Evolutionary conservation across 2,797 vertebrate species (phyloP).

Genomic region (Poecilia gillii): DNA sequence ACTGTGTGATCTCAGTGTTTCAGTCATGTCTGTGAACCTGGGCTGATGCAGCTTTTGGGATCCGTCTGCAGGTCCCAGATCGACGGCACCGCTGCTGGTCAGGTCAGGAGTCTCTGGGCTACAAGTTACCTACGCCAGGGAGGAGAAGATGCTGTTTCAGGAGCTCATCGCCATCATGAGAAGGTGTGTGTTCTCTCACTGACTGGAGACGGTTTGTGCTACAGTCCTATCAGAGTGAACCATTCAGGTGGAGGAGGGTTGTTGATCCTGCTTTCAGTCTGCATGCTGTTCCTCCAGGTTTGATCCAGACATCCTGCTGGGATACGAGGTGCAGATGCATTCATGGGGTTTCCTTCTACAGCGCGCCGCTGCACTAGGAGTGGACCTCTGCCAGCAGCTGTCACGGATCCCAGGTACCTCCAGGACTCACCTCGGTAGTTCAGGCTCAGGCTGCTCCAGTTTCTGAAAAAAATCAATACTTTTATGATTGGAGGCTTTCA

Average conservation of each 20-base stretch:
- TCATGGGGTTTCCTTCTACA: conserved; percentile 98
- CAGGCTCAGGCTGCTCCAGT: background rate
- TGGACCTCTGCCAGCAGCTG: conserved; percentile 92
- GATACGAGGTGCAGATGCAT: conserved; percentile 97
- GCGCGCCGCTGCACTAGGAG: conserved; percentile 86
- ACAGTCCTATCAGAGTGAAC: background rate
- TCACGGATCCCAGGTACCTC: conserved; percentile 92
- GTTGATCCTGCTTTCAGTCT: background rate
- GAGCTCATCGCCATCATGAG: conserved; percentile 88
- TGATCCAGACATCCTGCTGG: conserved; percentile 96
- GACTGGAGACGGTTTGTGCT: background rate
- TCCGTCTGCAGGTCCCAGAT: conserved; percentile 80
- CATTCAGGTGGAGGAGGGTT: background rate
- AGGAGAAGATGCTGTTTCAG: conserved; percentile 94
- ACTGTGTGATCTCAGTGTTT: too few species aligned
- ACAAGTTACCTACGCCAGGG: conserved; percentile 88
- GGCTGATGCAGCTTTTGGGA: conserved; percentile 5
- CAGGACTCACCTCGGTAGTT: too few species aligned
- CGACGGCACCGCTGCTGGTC: conserved; percentile 88
- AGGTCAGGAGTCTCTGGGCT: conserved; percentile 93
- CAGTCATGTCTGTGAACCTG: background rate
- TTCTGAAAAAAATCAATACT: background rate
- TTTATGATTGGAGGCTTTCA: background rate
- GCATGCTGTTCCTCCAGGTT: conserved; percentile 79
- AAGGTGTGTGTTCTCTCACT: conserved; percentile 76